phyloP scores from a whole-genome alignment of 2,888 invertebrate species.

The Alentia gelatinosa region DNA sequence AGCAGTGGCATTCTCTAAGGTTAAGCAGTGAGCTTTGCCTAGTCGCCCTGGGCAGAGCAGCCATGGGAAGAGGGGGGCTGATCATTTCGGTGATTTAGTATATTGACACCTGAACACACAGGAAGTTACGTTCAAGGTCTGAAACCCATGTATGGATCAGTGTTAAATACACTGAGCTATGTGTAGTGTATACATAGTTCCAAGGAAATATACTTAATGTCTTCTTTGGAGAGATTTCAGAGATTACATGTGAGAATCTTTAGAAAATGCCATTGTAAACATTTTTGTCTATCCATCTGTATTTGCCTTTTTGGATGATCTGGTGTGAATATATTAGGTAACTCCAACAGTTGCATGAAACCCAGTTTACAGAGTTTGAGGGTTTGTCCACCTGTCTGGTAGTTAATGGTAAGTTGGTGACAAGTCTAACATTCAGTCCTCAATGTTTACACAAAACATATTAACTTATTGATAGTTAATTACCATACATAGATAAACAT shows the following conservation, averaged over 20 bases:
- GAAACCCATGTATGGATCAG: background rate
- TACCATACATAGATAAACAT: too few species aligned
- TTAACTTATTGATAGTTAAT: conserved; percentile 6
- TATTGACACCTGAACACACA: too few species aligned
- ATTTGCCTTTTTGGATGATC: conserved; percentile 28
- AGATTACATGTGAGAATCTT: background rate
- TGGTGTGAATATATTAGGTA: background rate
- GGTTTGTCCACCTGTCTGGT: background rate
- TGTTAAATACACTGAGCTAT: background rate
- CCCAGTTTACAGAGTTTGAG: conserved; percentile 9
- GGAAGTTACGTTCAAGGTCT: background rate
- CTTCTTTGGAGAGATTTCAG: background rate
- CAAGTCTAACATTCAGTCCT: background rate
- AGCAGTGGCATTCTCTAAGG: conserved; percentile 48
- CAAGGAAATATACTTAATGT: background rate
- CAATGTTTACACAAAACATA: background rate
- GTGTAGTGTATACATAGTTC: background rate
- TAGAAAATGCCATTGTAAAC: conserved; percentile 48
- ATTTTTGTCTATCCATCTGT: background rate
- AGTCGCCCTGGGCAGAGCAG: too few species aligned
- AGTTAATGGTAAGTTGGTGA: background rate
- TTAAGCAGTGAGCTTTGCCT: background rate
- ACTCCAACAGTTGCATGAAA: background rate
- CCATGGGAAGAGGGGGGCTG: too few species aligned
- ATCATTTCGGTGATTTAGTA: too few species aligned